Conservation (phyloP, 2,888 invertebrate genomes). For the Agrotis clavis region DNA sequence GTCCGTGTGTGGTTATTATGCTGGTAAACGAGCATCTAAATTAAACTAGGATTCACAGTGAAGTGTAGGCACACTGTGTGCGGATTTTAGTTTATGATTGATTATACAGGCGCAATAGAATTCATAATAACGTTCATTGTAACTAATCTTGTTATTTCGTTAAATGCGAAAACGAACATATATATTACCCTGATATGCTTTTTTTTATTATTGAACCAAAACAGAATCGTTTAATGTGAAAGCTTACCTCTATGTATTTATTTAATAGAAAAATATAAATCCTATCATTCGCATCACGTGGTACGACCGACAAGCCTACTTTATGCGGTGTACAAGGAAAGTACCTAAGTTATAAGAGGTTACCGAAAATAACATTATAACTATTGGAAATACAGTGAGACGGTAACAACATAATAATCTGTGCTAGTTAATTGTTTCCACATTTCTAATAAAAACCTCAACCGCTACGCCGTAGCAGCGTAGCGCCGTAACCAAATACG, state of each 20-base stretch:
- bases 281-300: slow-evolving; percentile 22
- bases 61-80: slow-evolving; percentile 36
- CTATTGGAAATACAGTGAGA: slow-evolving; percentile 26
- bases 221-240: not conserved
- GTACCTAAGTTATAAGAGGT: slow-evolving; percentile 25
- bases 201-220: not conserved
- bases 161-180: slow-evolving; percentile 1
- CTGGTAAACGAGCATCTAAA: slow-evolving; percentile 61
- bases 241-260: not conserved
- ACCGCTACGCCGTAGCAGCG: slow-evolving; percentile 23
- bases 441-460: slow-evolving; percentile 48
- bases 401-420: slow-evolving; percentile 44
- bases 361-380: slow-evolving; percentile 23
- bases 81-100: slow-evolving; percentile 56
- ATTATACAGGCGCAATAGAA: slow-evolving; percentile 38
- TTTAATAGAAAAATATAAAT: slow-evolving; percentile 29
- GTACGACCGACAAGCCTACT: slow-evolving; percentile 27
- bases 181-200: not conserved
- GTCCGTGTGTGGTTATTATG: slow-evolving; percentile 55
- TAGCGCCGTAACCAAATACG: slow-evolving; percentile 26
- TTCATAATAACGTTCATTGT: slow-evolving; percentile 21
- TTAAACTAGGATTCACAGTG: slow-evolving; percentile 59
- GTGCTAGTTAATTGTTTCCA: slow-evolving; percentile 36
- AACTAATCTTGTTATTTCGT: slow-evolving; percentile 9
- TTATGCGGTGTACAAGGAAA: slow-evolving; percentile 19